phyloP scores from a whole-genome alignment of 2,113 vertebrate species.

The Dromaius novaehollandiae region DNA sequence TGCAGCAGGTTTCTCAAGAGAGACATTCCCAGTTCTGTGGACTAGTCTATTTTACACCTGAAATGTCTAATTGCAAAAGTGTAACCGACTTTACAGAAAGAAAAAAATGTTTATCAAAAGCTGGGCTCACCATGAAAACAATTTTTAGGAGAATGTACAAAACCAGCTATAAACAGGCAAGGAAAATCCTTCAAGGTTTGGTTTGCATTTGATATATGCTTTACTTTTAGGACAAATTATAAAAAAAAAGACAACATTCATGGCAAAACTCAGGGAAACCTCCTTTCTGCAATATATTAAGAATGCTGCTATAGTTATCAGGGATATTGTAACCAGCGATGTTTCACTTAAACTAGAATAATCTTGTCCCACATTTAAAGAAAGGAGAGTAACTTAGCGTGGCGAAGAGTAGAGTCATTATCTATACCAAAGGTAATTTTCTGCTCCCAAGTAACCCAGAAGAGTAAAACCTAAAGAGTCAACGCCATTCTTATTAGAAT shows the following conservation, averaged over 20 bases:
- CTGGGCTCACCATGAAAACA: background rate
- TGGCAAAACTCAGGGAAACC: background rate
- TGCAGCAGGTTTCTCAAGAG: background rate
- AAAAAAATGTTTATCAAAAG: background rate
- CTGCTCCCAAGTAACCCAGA: background rate
- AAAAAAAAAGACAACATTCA: background rate
- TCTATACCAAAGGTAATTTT: background rate
- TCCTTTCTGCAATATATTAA: background rate
- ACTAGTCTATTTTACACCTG: background rate
- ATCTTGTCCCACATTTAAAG: background rate
- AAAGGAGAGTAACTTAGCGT: background rate
- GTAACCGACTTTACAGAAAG: background rate
- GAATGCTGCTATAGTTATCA: background rate
- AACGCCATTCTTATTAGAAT: background rate
- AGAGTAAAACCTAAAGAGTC: background rate
- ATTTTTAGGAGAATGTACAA: background rate
- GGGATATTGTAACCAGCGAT: background rate
- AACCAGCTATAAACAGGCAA: background rate
- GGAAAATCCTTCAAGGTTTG: background rate
- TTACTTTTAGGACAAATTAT: background rate
- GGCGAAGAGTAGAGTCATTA: background rate
- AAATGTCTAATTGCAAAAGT: background rate
- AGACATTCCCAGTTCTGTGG: background rate
- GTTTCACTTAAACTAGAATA: constrained; percentile 36
- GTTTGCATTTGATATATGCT: background rate